Evolutionary conservation across 2,888 invertebrate species (phyloP).

Genomic region (Troglohyphantes excavatus): DNA sequence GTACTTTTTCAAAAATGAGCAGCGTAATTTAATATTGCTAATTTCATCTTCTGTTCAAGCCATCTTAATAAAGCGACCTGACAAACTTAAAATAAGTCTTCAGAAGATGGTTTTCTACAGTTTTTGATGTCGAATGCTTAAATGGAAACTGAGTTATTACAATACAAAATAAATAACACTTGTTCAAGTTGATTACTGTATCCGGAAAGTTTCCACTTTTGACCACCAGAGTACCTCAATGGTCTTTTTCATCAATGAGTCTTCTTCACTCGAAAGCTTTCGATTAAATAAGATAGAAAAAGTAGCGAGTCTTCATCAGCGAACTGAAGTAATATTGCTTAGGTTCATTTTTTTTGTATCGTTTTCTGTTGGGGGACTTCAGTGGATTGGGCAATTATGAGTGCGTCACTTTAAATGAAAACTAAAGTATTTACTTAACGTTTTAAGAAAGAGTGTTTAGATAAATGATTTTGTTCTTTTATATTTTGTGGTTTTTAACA

Average conservation of each 20-base stretch:
- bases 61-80: too few species aligned
- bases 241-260: slow-evolving; percentile 31
- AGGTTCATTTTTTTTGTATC: slow-evolving; percentile 17
- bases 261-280: slow-evolving; percentile 56
- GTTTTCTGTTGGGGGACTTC: background rate
- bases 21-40: too few species aligned
- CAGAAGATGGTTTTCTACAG: too few species aligned
- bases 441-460: too few species aligned
- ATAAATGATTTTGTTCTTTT: too few species aligned
- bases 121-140: too few species aligned
- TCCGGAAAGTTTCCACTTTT: slow-evolving; percentile 48
- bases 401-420: slow-evolving; percentile 17
- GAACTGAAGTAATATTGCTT: slow-evolving; percentile 18
- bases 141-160: too few species aligned
- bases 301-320: slow-evolving; percentile 23
- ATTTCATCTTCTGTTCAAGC: too few species aligned
- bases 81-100: too few species aligned
- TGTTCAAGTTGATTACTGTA: background rate
- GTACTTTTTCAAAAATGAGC: too few species aligned
- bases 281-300: slow-evolving; percentile 35
- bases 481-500: too few species aligned
- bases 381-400: slow-evolving; percentile 17
- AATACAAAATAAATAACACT: too few species aligned
- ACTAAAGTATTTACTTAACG: slow-evolving; percentile 15
- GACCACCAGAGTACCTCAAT: slow-evolving; percentile 34